Evolutionary conservation across 2,797 vertebrate genomes (phyloP), one percentile per base, ranked within the genome.

Genomic region (Paratrypauchen microcephalus): DNA sequence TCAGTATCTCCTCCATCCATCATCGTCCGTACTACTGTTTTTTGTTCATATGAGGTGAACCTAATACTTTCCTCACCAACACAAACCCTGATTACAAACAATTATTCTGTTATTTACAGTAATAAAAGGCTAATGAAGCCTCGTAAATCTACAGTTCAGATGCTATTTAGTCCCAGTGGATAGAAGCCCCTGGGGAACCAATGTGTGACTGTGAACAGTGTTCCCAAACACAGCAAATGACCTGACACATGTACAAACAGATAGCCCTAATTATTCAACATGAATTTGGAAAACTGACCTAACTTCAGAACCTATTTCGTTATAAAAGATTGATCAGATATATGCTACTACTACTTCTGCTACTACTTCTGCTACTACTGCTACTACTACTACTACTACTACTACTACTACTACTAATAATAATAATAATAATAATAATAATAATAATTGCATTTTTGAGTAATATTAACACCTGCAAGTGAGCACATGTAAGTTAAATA

Each of bases 101-200:
- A 91, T 94, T 91, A 91, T 90, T 94, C 90, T 86, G 89, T 90
- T 91, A 91, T 86, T 91, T 92, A 87, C 77, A 81, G 86, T 90
- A 91, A 92, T 92, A 92, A 92, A 90, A 83, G 71, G 85, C 66
- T 93, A 92, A 93, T 92, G 84, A 80, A 68, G 69, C 76, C 81
- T 81, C 88, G 87, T 93, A 91, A 91, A 93, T 92, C 83, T 78
- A 73, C 68, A 16, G 50, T 63, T 58, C 50, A 73, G 66, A 63
- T 78, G 71, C 71, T 60, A 57, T 84, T 75, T 18, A 24, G 45
- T 86, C 77, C 72, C 65, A 39, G 30, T 68, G 73, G 82, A 73
- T 52, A 54, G 71, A 45, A 69, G 41, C 69, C 61, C 19, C 4
- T 73, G 74, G 72, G 66, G 36, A 36, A 36, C 32, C 32, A 68